A percentile compares a stretch with the other conserved stretches of the same genome.
These are phyloP conservation scores for Sarcophilus harrisii DNA, from an alignment of 2,797 vertebrate genomes.

Conservation along the genomic window DNA sequence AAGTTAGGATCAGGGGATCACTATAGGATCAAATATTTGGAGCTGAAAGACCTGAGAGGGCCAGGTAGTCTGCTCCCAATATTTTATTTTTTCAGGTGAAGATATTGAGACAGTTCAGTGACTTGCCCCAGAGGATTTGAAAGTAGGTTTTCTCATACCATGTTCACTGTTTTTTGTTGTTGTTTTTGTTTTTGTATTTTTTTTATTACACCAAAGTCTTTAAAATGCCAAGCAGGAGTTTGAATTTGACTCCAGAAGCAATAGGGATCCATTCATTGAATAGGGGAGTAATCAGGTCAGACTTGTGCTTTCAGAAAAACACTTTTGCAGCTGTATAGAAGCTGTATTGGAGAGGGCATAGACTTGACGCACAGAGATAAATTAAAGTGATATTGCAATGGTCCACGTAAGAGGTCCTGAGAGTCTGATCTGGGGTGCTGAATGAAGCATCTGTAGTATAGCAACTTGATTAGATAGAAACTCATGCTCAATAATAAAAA, in stretches of 20 bases:
- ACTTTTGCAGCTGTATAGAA: neutral
- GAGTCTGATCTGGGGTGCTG: neutral
- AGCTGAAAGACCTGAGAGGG: neutral
- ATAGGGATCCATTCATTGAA: neutral
- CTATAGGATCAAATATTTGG: neutral
- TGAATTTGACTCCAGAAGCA: neutral
- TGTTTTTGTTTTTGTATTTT: no score
- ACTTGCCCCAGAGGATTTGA: neutral
- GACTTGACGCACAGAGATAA: neutral
- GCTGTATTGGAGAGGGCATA: neutral
- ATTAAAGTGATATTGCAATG: neutral
- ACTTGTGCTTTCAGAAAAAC: neutral
- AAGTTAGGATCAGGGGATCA: neutral
- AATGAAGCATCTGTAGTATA: neutral
- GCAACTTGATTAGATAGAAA: neutral
- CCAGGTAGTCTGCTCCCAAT: neutral
- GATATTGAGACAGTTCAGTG: neutral
- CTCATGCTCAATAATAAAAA: neutral
- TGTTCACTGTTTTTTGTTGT: no score
- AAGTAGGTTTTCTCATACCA: neutral
- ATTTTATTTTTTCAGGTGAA: neutral
- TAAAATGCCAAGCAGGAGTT: neutral
- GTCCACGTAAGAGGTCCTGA: neutral
- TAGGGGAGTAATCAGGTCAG: neutral
- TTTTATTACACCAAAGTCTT: neutral